A percentile compares a stretch with the other conserved stretches of the same genome.
Conservation (phyloP, 1,140 invertebrate species). For the Leptoteleia sp. region DNA sequence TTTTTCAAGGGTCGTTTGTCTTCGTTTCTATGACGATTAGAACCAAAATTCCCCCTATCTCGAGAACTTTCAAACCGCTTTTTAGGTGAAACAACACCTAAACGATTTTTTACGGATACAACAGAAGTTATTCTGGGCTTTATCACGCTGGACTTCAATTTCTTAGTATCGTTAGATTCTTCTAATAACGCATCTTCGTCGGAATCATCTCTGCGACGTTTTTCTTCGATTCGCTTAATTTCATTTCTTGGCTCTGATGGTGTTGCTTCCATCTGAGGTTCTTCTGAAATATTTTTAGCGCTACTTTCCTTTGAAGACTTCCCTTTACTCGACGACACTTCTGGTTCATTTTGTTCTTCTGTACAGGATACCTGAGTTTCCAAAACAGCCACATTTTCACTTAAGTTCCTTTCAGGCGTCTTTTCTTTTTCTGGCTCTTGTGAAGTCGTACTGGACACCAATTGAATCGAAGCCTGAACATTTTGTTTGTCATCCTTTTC, state of each 20-base stretch:
- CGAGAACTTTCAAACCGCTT: conserved; percentile 70
- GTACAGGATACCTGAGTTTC: conserved; percentile 6
- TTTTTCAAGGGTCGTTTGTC: conserved; percentile 64
- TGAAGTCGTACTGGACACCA: conserved; percentile 42
- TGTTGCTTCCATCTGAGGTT: neutral
- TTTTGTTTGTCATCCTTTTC: conserved; percentile 68
- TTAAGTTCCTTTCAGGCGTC: conserved; percentile 4
- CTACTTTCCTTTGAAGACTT: conserved; percentile 20
- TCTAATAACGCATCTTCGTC: too few species aligned
- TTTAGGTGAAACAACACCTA: conserved; percentile 67
- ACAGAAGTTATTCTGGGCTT: conserved; percentile 78
- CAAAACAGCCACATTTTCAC: neutral
- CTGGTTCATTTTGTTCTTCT: conserved; percentile 22
- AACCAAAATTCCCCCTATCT: conserved; percentile 21
- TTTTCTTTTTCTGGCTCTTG: conserved; percentile 39
- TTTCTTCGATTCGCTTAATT: conserved; percentile 16
- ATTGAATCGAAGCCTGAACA: conserved; percentile 22
- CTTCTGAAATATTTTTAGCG: neutral
- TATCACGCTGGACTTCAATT: conserved; percentile 73
- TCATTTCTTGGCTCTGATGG: conserved; percentile 5
- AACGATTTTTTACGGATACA: conserved; percentile 75
- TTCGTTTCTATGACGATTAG: conserved; percentile 34
- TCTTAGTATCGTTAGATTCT: conserved; percentile 59
- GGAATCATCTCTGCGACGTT: conserved; percentile 6
- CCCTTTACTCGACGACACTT: conserved; percentile 46